These are phyloP conservation scores for Clinocottus analis DNA, from an alignment of 2,113 vertebrate genomes.

Conservation along the genomic window DNA sequence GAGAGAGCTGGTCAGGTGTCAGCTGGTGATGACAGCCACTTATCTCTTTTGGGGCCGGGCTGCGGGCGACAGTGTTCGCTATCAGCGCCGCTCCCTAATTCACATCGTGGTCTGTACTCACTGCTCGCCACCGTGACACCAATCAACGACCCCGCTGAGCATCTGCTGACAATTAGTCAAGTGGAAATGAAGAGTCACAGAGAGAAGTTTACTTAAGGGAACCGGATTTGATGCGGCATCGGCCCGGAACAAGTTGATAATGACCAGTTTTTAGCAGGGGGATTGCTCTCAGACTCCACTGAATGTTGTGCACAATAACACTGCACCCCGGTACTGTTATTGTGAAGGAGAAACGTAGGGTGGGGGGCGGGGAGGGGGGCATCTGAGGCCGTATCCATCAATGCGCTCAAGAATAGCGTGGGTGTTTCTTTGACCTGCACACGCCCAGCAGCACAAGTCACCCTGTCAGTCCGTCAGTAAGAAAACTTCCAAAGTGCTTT, in stretches of 20 bases:
- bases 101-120: constrained; percentile 15
- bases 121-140: constrained; percentile 43
- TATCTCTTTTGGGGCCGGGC: constrained; percentile 19
- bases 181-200: background rate
- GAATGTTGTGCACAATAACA: background rate
- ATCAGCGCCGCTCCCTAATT: constrained; percentile 15
- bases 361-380: no score
- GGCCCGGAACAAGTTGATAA: background rate
- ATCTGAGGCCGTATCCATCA: constrained; percentile 44
- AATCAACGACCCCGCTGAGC: constrained; percentile 32
- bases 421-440: constrained; percentile 23
- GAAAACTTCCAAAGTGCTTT: constrained; percentile 14
- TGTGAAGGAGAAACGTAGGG: constrained; percentile 23
- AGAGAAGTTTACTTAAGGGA: constrained; percentile 9
- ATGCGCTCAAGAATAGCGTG: background rate
- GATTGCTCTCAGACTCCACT: background rate
- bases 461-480: constrained; percentile 28
- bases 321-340: background rate
- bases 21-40: constrained; percentile 50
- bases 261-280: background rate
- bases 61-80: constrained; percentile 19
- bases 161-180: constrained; percentile 35
- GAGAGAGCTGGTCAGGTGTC: constrained; percentile 50
- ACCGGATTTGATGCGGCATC: background rate
- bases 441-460: constrained; percentile 24